Percentiles rank a stretch among this genome's conserved stretches.
Evolutionary conservation across 2,797 vertebrate genomes (phyloP).

Genomic region (Cuculus canorus): DNA sequence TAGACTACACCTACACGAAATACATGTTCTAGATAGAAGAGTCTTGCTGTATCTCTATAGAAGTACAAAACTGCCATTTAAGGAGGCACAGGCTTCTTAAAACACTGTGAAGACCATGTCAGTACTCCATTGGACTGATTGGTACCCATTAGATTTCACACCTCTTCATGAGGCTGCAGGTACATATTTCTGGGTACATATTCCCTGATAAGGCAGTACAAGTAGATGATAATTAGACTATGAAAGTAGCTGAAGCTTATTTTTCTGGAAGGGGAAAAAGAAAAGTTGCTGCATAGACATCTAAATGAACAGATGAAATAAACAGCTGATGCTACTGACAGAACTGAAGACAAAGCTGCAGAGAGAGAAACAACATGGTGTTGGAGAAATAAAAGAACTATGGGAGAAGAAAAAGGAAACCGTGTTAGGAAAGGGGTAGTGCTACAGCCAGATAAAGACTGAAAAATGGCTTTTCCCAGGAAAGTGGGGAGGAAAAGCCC

Average conservation of each 20-base stretch:
- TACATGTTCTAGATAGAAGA: neutral
- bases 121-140: neutral
- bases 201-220: neutral
- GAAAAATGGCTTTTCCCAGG: neutral
- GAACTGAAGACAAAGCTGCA: neutral
- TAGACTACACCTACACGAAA: neutral
- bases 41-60: neutral
- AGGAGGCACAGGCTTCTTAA: neutral
- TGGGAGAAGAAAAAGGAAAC: neutral
- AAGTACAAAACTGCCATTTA: neutral
- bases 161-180: neutral
- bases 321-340: neutral
- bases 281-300: neutral
- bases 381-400: neutral
- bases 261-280: neutral
- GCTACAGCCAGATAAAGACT: neutral
- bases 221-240: neutral
- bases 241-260: neutral
- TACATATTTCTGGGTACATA: neutral
- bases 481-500: neutral
- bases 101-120: neutral
- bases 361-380: neutral
- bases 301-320: neutral
- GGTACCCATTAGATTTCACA: neutral
- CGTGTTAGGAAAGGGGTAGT: fast-evolving